Evolutionary conservation across 2,888 invertebrate genomes (phyloP), one percentile per base, ranked within the genome.

Genomic region (Nymphalis urticae): DNA sequence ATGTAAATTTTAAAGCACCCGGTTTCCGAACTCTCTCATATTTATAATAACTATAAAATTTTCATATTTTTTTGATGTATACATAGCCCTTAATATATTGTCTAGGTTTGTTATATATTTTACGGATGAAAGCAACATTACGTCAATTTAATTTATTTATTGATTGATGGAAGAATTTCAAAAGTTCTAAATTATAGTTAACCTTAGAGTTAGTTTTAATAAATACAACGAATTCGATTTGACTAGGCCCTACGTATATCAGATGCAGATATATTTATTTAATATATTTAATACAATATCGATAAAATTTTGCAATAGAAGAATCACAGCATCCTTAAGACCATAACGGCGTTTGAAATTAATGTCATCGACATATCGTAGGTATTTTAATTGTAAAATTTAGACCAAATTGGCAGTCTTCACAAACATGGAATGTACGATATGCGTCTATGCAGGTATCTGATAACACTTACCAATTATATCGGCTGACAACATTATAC

Each of bases 371-470:
- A 90, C 90, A 87, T 89, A 89, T 89, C 89, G 88, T 89, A 88
- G 85, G 85, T 89, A 86, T 85, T 87, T 89, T 77, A 86, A 87
- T 89, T 92, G 88, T 92, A 92, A 90, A 92, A 92, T 92, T 92
- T 92, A 92, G 92, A 92, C 92, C 92, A 91, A 92, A 89, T 90
- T 90, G 89, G 91, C 92, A 92, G 92, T 92, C 92, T 92, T 92
- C 84, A 92, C 90, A 89, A 91, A 91, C 88, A 90, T 92, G 92
- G 92, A 92, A 92, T 92, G 92, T 92, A 89, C 90, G 92, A 92
- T 92, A 92, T 92, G 92, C 92, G 91, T 88, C 90, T 91, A 90
- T 89, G 90, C 89, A 90, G 88, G 88, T 90, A 89, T 89, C 87
- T 88, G 88, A 88, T 90, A 90, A 91, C 89, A 90, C 89, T 91